Conservation (phyloP, 2,888 invertebrate genomes). For the Mesoligia furuncula region DNA sequence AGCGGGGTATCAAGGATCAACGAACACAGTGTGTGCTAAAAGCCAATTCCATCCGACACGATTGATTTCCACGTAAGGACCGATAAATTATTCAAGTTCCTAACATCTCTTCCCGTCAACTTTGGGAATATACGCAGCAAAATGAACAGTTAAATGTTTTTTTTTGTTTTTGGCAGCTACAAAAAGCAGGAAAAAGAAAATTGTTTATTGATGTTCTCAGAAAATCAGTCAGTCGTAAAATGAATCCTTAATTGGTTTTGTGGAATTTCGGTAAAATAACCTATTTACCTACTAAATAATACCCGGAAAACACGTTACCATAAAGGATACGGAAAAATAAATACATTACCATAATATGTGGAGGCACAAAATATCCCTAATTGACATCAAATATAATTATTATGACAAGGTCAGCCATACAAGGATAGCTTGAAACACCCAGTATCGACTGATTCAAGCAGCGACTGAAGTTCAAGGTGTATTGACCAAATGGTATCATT, state of each 20-base stretch:
- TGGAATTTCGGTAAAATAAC: background rate
- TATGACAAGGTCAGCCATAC: background rate
- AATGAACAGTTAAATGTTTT: background rate
- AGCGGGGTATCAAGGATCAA: constrained; percentile 37
- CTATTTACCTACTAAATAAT: background rate
- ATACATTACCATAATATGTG: background rate
- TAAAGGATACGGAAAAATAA: background rate
- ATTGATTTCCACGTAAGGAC: constrained; percentile 29
- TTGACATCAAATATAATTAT: background rate
- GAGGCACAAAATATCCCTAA: background rate
- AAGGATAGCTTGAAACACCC: too few relatives aligned
- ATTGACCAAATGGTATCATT: background rate
- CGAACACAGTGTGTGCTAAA: constrained; percentile 21
- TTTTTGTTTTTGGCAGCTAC: background rate
- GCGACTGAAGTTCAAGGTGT: constrained; percentile 1
- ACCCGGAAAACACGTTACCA: too few relatives aligned
- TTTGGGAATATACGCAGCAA: constrained; percentile 7
- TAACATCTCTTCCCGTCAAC: background rate
- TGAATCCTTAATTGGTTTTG: background rate
- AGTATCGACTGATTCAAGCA: too few relatives aligned
- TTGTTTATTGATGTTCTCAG: background rate
- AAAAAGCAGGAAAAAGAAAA: constrained; percentile 10
- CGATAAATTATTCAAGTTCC: constrained; percentile 39
- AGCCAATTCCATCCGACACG: constrained; percentile 23
- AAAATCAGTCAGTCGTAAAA: constrained; percentile 3